Percentiles rank a stretch among this genome's conserved stretches.
Conservation (phyloP, 1,140 invertebrate species). For the Drosophila lacertosa region DNA sequence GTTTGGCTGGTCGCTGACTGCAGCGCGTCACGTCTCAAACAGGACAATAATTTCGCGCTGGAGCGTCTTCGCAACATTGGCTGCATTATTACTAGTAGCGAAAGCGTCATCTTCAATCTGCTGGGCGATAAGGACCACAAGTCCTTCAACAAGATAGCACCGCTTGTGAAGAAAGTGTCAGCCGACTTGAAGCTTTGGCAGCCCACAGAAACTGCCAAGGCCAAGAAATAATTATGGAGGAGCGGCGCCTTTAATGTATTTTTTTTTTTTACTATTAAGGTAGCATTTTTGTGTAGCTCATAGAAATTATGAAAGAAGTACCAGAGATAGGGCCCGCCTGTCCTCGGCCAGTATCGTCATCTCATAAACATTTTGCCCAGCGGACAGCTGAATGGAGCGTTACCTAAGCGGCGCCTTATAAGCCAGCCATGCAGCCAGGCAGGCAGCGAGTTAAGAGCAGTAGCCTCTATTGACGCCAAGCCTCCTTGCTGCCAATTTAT, state of each 20-base stretch:
- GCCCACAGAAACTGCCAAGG: constrained; percentile 84
- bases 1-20: constrained; percentile 96
- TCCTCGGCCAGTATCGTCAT: constrained; percentile 60
- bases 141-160: constrained; percentile 89
- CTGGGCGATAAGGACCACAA: constrained; percentile 90
- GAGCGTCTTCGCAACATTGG: constrained; percentile 91
- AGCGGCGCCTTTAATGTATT: constrained; percentile 57
- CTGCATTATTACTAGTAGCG: constrained; percentile 91
- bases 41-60: constrained; percentile 88
- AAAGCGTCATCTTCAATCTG: constrained; percentile 92
- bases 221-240: constrained; percentile 25
- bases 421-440: constrained; percentile 32
- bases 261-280: constrained; percentile 40
- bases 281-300: constrained; percentile 43
- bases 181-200: constrained; percentile 83
- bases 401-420: constrained; percentile 73
- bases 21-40: constrained; percentile 89
- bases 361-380: constrained; percentile 75
- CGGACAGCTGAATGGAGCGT: constrained; percentile 69
- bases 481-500: constrained; percentile 69
- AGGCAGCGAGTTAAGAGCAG: background rate
- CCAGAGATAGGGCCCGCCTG: constrained; percentile 55
- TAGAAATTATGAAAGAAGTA: constrained; percentile 66
- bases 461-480: constrained; percentile 33
- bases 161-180: constrained; percentile 87